These are phyloP conservation scores for Takifugu rubripes DNA, from an alignment of 2,797 vertebrate genomes.

Conservation along the genomic window DNA sequence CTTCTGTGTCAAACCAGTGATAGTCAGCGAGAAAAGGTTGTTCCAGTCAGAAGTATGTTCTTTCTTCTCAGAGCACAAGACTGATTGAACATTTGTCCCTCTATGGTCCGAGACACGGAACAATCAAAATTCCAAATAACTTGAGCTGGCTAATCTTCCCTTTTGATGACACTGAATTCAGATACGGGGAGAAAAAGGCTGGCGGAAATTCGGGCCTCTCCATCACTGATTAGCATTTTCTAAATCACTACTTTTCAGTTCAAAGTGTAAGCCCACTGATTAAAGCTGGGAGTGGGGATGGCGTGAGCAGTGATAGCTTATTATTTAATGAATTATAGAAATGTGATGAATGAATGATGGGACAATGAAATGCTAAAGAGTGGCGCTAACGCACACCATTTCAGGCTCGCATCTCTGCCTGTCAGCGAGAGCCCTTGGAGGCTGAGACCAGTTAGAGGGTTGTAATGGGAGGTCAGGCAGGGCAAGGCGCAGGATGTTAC, in stretches of 20 bases:
- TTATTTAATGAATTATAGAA: no score
- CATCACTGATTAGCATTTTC: background rate
- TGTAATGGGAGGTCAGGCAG: constrained; percentile 47
- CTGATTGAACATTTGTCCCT: constrained; percentile 44
- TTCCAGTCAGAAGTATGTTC: constrained; percentile 46
- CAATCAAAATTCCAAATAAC: constrained; percentile 48
- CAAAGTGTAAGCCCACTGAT: background rate
- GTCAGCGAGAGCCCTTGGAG: constrained; percentile 13
- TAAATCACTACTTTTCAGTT: no score
- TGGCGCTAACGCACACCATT: no score
- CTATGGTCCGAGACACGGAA: constrained; percentile 30
- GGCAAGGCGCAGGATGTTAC: constrained; percentile 29
- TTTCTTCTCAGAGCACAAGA: constrained; percentile 19
- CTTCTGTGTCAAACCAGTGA: constrained; percentile 17
- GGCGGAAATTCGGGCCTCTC: background rate
- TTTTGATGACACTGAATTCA: constrained; percentile 39
- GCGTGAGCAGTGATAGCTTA: background rate
- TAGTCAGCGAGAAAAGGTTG: constrained; percentile 29
- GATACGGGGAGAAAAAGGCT: background rate
- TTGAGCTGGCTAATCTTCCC: constrained; percentile 28
- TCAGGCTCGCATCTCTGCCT: background rate
- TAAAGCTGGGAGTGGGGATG: background rate
- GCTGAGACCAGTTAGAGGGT: constrained; percentile 25
- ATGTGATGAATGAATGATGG: background rate
- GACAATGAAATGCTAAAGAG: no score